Conservation (phyloP, 1,140 invertebrate species). For the Propsilocerus akamusi region DNA sequence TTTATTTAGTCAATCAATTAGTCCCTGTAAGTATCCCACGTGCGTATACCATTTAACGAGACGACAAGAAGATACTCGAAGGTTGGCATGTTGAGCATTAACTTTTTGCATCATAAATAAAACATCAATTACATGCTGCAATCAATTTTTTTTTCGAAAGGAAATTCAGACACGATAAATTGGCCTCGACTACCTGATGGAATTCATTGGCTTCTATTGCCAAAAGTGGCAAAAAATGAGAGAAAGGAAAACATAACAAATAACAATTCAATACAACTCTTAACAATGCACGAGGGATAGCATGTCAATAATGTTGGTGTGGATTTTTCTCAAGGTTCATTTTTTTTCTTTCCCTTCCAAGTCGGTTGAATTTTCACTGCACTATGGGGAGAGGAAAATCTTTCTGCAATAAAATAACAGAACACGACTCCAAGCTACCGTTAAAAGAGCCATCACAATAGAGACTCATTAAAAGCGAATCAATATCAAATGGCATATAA, state of each 20-base stretch:
- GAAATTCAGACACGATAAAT: background rate
- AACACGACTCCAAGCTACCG: background rate
- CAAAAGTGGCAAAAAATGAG: too few species aligned
- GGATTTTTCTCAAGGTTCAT: background rate
- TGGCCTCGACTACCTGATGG: background rate
- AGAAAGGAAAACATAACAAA: too few species aligned
- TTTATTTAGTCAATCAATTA: constrained; percentile 4
- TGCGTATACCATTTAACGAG: background rate
- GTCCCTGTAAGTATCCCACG: constrained; percentile 1
- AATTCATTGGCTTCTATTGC: constrained; percentile 1
- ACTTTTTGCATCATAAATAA: background rate
- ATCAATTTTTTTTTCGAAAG: background rate
- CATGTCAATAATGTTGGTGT: too few species aligned
- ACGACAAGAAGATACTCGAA: background rate
- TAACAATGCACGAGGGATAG: too few species aligned
- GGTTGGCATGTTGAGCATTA: background rate
- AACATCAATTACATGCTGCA: constrained; percentile 1
- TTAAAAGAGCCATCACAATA: background rate
- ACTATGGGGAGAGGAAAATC: background rate
- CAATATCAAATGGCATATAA: background rate
- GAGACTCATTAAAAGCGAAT: constrained; percentile 1
- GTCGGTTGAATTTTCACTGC: background rate
- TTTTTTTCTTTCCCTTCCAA: background rate
- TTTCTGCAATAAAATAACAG: background rate
- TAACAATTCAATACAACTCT: too few species aligned